Base-by-base conservation (phyloP, 2,888 invertebrate genomes). In the Ophion costatus region DNA sequence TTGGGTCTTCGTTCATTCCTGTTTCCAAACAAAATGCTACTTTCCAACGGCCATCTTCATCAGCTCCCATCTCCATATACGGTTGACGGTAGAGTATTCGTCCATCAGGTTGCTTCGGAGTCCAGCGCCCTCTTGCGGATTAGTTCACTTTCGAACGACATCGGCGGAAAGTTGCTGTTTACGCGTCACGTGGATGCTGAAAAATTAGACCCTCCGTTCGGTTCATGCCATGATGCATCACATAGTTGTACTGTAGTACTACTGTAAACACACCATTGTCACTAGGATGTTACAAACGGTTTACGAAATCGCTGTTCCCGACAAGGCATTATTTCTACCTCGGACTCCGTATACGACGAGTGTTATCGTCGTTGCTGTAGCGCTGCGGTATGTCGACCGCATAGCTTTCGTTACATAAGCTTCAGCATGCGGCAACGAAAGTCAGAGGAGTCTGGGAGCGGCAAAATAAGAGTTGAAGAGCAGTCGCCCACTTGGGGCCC, bases 381-480 rank as follows among this genome's bases (percentile, higher is more conserved):
- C 57, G 22, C 20, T 63, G 51, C 45, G 76, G 76, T 66, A 76
- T 78, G 42, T 45, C 29, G 61, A 17, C 51, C 69, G 22, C 24
- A 67, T 56, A 57, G 84, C 77, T 67, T 76, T 67, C 51, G 80
- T 66, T 80, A 76, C 69, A 76, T 51, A 71, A 83, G 80, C 80
- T 80, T 76, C 24, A 63, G 66, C 45, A 29, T 42, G 77, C 59
- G 77, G 74, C 57, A 79, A 82, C 81, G 80, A 59, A 83, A 83
- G 80, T 78, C 80, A 17, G 56, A 64, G 24, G 42, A 20, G 51
- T 17, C 33, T 57, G 29, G 74, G 61, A 83, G 67, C 76, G 57
- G 74, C 76, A 67, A 85, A 85, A 83, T 78, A 86, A 83, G 78
- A 82, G 82, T 85, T 69, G 51, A 51, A 82, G 83, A 84, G 80